These are phyloP conservation scores for Helogale parvula DNA, from an alignment of 2,113 vertebrate genomes.

Conservation along the genomic window DNA sequence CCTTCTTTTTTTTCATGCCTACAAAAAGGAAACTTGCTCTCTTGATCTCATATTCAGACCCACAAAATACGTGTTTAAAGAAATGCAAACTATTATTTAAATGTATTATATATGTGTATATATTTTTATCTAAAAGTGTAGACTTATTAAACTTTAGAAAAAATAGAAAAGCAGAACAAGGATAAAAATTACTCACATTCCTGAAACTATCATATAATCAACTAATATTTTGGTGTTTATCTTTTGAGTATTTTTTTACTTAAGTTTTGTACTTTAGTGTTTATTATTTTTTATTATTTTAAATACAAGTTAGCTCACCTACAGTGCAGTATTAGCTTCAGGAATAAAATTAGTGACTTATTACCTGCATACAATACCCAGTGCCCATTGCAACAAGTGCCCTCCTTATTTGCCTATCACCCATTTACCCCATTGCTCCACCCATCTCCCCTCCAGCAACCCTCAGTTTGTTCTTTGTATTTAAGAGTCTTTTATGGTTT, in stretches of 20 bases:
- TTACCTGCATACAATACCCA: too few relatives aligned
- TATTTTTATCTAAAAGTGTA: neutral
- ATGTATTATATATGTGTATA: neutral
- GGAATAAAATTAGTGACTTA: too few relatives aligned
- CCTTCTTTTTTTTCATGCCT: neutral
- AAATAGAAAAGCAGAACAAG: neutral
- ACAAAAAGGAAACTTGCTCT: neutral
- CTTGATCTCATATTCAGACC: neutral
- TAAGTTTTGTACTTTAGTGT: too few relatives aligned
- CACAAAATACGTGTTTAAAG: neutral
- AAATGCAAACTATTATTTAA: neutral
- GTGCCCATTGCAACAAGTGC: too few relatives aligned
- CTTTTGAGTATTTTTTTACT: neutral
- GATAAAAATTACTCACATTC: neutral
- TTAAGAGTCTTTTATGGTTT: too few relatives aligned
- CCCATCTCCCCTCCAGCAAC: too few relatives aligned
- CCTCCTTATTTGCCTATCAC: too few relatives aligned
- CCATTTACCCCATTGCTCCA: too few relatives aligned
- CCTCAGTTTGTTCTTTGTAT: too few relatives aligned
- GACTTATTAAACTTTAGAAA: neutral
- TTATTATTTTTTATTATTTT: too few relatives aligned
- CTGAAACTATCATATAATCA: neutral
- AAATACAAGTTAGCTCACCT: too few relatives aligned
- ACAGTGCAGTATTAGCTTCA: too few relatives aligned
- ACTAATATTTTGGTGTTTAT: neutral